Percentiles rank a stretch among this genome's conserved stretches.
Conservation (phyloP, 1,140 invertebrate genomes). For the Akabosia matsudoensis region DNA sequence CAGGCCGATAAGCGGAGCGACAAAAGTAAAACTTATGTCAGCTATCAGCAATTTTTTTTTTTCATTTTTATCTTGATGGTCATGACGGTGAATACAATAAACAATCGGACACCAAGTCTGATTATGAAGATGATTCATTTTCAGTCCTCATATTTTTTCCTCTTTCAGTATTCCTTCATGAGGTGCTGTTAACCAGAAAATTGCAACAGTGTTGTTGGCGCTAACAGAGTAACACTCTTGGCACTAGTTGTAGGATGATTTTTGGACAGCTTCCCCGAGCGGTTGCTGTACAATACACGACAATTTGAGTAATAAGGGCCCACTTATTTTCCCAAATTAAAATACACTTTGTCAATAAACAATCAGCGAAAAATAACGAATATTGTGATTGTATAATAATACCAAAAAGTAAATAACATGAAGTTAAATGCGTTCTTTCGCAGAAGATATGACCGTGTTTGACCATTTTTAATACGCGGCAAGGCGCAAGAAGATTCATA, state of each 20-base stretch:
- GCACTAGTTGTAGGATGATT: background rate
- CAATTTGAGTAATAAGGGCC: too few relatives aligned
- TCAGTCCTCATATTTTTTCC: background rate
- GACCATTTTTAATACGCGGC: too few relatives aligned
- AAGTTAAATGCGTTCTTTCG: background rate
- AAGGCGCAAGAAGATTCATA: too few relatives aligned
- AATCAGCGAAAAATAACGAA: background rate
- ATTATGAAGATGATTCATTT: background rate
- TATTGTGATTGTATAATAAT: background rate
- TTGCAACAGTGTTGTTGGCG: background rate
- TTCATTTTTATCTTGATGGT: background rate
- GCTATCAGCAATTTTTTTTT: background rate
- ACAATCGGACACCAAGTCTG: too few relatives aligned
- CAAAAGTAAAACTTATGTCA: background rate
- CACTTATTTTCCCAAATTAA: too few relatives aligned
- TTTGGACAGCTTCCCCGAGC: background rate
- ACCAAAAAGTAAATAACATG: background rate
- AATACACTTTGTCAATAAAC: too few relatives aligned
- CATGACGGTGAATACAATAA: background rate
- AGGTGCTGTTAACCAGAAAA: background rate
- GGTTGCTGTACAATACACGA: background rate
- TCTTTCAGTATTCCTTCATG: background rate
- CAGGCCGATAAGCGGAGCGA: background rate
- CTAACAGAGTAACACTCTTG: background rate
- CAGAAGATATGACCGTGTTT: too few relatives aligned